A percentile compares a stretch with the other conserved stretches of the same genome.
These are phyloP conservation scores for Misgurnus anguillicaudatus DNA, from an alignment of 2,113 vertebrate species.

Conservation along the genomic window DNA sequence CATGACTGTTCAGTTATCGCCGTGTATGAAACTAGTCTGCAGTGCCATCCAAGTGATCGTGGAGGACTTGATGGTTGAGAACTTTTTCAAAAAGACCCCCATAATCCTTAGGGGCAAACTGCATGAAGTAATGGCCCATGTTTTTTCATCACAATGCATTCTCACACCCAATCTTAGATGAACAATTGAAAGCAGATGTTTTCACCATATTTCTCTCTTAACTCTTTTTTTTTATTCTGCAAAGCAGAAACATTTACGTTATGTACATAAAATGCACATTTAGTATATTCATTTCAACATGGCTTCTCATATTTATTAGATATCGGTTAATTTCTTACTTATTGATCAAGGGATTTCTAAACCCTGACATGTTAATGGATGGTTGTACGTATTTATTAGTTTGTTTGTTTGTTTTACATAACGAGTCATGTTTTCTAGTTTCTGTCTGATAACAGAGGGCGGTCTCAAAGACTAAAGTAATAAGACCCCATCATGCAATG, in stretches of 20 bases:
- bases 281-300: constrained; percentile 46
- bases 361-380: constrained; percentile 36
- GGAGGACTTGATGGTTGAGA: not conserved
- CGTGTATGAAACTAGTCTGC: constrained; percentile 31
- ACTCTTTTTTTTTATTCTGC: constrained; percentile 20
- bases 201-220: not conserved
- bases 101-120: not conserved
- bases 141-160: not conserved
- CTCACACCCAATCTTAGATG: not conserved
- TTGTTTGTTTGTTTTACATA: constrained; percentile 41
- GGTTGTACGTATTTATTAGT: constrained; percentile 45
- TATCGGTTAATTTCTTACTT: constrained; percentile 22
- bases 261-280: constrained; percentile 70
- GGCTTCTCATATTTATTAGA: constrained; percentile 47
- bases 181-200: not conserved
- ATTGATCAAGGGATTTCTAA: constrained; percentile 39
- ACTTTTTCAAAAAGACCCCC: not conserved
- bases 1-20: constrained; percentile 16
- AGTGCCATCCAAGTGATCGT: constrained; percentile 26
- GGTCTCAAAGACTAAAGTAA: constrained; percentile 21
- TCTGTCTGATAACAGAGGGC: constrained; percentile 10
- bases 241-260: constrained; percentile 43
- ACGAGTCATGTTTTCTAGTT: constrained; percentile 26
- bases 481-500: constrained; percentile 44
- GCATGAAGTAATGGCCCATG: constrained; percentile 10